Conservation (phyloP, 2,797 vertebrate species). For the Leucoraja ocellata region DNA sequence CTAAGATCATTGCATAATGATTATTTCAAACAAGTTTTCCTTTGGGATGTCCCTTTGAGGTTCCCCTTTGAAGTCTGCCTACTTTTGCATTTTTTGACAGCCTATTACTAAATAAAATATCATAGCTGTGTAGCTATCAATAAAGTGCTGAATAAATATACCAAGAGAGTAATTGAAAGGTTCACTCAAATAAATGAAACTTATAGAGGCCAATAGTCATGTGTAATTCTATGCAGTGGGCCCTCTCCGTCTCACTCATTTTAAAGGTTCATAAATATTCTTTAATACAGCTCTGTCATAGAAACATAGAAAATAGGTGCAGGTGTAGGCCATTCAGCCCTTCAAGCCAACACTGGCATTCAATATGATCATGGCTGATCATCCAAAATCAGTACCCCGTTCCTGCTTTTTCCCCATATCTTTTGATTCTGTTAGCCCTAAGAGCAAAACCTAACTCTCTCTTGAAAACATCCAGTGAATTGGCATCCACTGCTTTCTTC, state of each 20-base stretch:
- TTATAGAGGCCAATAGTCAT: not conserved
- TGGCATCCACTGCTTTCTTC: too few relatives aligned
- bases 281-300: not conserved
- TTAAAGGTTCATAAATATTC: too few relatives aligned
- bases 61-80: not conserved
- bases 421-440: too few relatives aligned
- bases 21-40: slow-evolving; percentile 26
- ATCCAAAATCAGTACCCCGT: too few relatives aligned
- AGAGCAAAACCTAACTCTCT: too few relatives aligned
- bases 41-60: not conserved
- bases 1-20: slow-evolving; percentile 25
- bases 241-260: not conserved
- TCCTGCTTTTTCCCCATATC: too few relatives aligned
- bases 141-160: slow-evolving; percentile 32
- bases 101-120: slow-evolving; percentile 14
- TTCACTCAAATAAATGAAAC: slow-evolving; percentile 28
- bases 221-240: not conserved
- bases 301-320: too few relatives aligned
- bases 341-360: too few relatives aligned
- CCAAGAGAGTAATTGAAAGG: not conserved
- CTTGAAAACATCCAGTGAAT: too few relatives aligned
- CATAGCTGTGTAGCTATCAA: slow-evolving; percentile 26
- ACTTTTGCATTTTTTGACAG: slow-evolving; percentile 28
- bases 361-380: too few relatives aligned
- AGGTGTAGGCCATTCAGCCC: too few relatives aligned